These are phyloP conservation scores for Caenorhabditis drosophilae DNA, from an alignment of 2,888 invertebrate species.

Conservation along the genomic window DNA sequence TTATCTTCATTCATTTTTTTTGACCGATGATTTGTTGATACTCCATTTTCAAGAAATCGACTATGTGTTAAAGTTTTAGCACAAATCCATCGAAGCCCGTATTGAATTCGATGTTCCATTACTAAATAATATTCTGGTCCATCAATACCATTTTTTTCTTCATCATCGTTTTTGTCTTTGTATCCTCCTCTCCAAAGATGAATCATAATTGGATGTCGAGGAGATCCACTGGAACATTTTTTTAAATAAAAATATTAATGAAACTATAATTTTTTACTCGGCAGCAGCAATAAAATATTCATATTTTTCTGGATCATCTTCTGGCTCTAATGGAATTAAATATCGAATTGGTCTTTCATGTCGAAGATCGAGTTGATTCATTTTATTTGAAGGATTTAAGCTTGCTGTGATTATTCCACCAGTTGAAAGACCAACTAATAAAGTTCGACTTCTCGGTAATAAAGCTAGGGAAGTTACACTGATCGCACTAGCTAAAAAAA, in stretches of 20 bases:
- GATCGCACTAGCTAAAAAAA: constrained; percentile 6
- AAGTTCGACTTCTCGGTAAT: constrained; percentile 31
- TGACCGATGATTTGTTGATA: background rate
- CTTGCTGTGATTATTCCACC: constrained; percentile 29
- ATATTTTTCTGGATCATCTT: constrained; percentile 38
- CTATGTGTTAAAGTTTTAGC: background rate
- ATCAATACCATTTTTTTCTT: background rate
- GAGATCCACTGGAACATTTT: constrained; percentile 10
- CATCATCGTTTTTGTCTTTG: constrained; percentile 1
- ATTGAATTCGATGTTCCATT: constrained; percentile 22
- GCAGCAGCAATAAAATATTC: constrained; percentile 33
- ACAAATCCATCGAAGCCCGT: constrained; percentile 15
- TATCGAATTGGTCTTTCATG: constrained; percentile 24
- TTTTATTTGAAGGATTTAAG: constrained; percentile 28
- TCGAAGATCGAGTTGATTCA: constrained; percentile 8
- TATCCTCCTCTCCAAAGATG: constrained; percentile 22
- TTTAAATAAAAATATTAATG: constrained; percentile 18
- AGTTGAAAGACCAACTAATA: constrained; percentile 36
- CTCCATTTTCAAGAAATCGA: background rate
- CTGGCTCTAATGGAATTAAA: constrained; percentile 30
- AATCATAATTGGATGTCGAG: constrained; percentile 28
- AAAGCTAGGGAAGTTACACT: constrained; percentile 20
- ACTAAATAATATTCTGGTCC: constrained; percentile 8
- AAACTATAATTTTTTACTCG: constrained; percentile 24
- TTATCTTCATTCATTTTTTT: background rate